Evolutionary conservation across 2,888 invertebrate species (phyloP).

Genomic region (Thymelicus acteon): DNA sequence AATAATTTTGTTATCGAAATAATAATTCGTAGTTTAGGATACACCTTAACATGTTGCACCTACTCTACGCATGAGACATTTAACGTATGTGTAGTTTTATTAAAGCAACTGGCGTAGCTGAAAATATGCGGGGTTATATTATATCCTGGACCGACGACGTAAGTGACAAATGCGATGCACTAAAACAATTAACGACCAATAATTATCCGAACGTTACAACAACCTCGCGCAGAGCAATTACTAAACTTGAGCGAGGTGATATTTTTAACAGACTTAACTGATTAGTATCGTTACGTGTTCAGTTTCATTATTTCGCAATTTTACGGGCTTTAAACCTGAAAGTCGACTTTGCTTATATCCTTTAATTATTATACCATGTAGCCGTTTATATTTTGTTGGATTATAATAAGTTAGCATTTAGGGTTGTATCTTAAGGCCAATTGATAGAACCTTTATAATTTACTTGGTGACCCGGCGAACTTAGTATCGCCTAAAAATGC

Average conservation of each 20-base stretch:
- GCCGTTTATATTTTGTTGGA: not conserved
- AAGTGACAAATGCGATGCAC: slow-evolving; percentile 34
- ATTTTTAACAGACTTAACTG: slow-evolving; percentile 52
- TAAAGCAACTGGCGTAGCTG: too few relatives aligned
- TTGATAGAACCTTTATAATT: too few relatives aligned
- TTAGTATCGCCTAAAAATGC: too few relatives aligned
- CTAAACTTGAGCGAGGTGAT: slow-evolving; percentile 59
- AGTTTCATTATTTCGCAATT: slow-evolving; percentile 34
- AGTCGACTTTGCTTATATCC: not conserved
- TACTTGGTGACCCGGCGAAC: too few relatives aligned
- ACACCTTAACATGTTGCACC: too few relatives aligned
- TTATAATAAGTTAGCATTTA: too few relatives aligned
- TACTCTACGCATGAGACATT: too few relatives aligned
- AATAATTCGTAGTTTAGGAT: too few relatives aligned
- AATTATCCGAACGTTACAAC: slow-evolving; percentile 48
- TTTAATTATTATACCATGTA: not conserved
- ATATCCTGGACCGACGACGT: slow-evolving; percentile 38
- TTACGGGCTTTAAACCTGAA: slow-evolving; percentile 34
- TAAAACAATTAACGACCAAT: slow-evolving; percentile 50
- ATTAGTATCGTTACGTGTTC: slow-evolving; percentile 41
- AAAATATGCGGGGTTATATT: not conserved
- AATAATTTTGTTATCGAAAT: too few relatives aligned
- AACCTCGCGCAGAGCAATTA: slow-evolving; percentile 69
- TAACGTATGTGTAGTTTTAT: too few relatives aligned
- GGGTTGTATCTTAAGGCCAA: too few relatives aligned